A percentile compares a stretch with the other conserved stretches of the same genome.
These are phyloP conservation scores for Papilio aristodemus DNA, from an alignment of 1,140 invertebrate genomes.

Conservation along the genomic window DNA sequence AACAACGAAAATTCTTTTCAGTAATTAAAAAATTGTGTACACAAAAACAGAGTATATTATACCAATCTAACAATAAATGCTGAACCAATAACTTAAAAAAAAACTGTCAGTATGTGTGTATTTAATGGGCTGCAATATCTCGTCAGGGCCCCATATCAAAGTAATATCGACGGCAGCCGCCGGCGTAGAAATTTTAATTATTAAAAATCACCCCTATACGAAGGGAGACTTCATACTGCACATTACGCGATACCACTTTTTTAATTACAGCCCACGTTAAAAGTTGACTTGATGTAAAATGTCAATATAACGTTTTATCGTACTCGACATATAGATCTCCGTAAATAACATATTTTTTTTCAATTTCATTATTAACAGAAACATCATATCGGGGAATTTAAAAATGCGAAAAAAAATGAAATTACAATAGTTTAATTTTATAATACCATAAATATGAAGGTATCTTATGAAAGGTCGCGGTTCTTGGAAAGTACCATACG, in stretches of 20 bases:
- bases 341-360: neutral
- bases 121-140: constrained; percentile 48
- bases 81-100: constrained; percentile 26
- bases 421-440: too few species aligned
- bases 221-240: constrained; percentile 65
- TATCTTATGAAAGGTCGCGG: too few species aligned
- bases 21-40: neutral
- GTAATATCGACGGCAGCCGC: constrained; percentile 65
- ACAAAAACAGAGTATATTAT: neutral
- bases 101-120: constrained; percentile 43
- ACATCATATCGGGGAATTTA: too few species aligned
- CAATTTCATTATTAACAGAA: too few species aligned
- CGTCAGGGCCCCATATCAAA: constrained; percentile 54
- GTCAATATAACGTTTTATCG: neutral
- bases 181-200: constrained; percentile 76
- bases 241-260: constrained; percentile 74
- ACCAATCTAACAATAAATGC: neutral
- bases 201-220: constrained; percentile 76
- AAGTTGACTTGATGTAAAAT: constrained; percentile 22
- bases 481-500: too few species aligned
- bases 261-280: constrained; percentile 68
- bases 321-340: neutral
- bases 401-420: too few species aligned
- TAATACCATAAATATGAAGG: too few species aligned
- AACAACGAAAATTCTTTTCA: neutral